Conservation (phyloP, 2,888 invertebrate species). For the Sinopyrophorus schimmeli region DNA sequence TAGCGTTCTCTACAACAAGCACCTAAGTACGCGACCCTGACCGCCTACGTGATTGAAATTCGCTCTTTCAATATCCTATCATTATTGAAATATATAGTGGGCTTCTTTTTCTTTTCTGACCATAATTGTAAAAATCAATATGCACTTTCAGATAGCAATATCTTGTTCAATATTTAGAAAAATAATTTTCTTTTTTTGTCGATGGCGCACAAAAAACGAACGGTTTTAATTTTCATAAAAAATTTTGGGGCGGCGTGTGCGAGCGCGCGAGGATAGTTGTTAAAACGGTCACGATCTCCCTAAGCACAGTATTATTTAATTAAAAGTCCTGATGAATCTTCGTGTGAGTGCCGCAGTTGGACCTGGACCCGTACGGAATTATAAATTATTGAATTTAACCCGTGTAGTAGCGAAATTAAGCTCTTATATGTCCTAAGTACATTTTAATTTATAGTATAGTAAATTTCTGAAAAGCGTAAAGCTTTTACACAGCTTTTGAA, state of each 20-base stretch:
- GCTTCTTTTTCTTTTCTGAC: no score
- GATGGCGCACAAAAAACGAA: no score
- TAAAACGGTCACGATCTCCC: slow-evolving; percentile 36
- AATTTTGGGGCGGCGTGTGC: background rate
- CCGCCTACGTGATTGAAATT: no score
- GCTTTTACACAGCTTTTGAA: slow-evolving; percentile 7
- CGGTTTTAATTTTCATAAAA: no score
- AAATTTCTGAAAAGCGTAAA: slow-evolving; percentile 13
- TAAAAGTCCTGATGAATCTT: slow-evolving; percentile 48
- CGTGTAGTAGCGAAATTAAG: slow-evolving; percentile 25
- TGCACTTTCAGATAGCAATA: no score
- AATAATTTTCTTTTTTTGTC: no score
- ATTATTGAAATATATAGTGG: no score
- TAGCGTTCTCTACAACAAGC: no score
- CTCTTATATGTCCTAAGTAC: slow-evolving; percentile 26
- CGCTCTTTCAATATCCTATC: no score
- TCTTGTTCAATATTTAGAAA: no score
- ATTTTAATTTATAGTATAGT: slow-evolving; percentile 19
- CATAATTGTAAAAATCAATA: no score
- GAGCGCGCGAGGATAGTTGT: slow-evolving; percentile 32
- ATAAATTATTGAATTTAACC: slow-evolving; percentile 37
- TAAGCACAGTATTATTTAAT: slow-evolving; percentile 46
- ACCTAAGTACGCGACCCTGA: no score
- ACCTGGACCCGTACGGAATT: slow-evolving; percentile 38
- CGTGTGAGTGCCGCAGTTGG: slow-evolving; percentile 41